A percentile compares a stretch with the other conserved stretches of the same genome.
Conservation (phyloP, 2,888 invertebrate genomes). For the Smittia sp. region DNA sequence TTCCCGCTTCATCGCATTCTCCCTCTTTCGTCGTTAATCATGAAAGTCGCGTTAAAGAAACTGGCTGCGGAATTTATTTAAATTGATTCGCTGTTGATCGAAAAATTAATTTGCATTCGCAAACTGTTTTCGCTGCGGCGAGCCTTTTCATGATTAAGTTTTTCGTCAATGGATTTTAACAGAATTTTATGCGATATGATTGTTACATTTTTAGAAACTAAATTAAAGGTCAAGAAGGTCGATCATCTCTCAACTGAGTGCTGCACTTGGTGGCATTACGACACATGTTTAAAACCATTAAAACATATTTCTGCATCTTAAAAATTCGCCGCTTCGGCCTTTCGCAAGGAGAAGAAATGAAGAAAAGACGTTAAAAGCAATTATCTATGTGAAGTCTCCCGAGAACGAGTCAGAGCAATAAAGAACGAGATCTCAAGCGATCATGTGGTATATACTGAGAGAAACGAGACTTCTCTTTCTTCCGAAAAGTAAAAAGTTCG, state of each 20-base stretch:
- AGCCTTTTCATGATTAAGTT: no score
- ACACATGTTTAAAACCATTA: no score
- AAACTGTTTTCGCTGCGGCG: neutral
- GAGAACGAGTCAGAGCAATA: constrained; percentile 11
- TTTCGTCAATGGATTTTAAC: no score
- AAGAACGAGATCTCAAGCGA: neutral
- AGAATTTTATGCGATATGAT: no score
- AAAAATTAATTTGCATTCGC: neutral
- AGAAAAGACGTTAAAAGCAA: constrained; percentile 35
- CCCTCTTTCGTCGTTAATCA: constrained; percentile 3
- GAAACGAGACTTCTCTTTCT: neutral
- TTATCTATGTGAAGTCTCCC: constrained; percentile 28
- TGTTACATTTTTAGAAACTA: no score
- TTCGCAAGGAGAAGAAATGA: neutral
- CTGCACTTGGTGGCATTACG: no score
- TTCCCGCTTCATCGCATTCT: neutral
- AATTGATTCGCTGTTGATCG: neutral
- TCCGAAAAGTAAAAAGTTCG: constrained; percentile 10
- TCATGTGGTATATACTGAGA: constrained; percentile 1
- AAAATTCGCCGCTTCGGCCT: no score
- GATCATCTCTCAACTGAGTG: no score
- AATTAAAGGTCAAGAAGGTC: no score
- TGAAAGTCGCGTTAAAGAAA: neutral
- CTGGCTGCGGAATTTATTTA: neutral
- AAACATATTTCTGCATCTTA: no score